Evolutionary conservation across 1,140 invertebrate species (phyloP), one percentile per base, ranked within the genome.

Genomic region (Palaemon carinicauda): DNA sequence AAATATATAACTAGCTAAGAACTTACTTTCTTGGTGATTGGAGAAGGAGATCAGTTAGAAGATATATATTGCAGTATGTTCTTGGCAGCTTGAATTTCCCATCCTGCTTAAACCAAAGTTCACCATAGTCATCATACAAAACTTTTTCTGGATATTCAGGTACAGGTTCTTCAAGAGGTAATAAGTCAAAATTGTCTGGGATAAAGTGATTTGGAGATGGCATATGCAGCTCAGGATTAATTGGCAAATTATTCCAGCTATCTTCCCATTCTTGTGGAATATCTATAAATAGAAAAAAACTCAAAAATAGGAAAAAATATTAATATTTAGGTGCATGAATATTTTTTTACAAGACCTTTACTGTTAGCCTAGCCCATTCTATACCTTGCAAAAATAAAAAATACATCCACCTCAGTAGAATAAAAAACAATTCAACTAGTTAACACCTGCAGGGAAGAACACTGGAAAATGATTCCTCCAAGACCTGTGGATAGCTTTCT

Each of bases 161-260:
- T 90, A 90, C 5, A 2, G 65, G 85, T 90, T 91, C 90, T 31
- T 89, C 83, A 53, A n/a, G n/a, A n/a, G 75, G 51, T 9, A 96
- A 92, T 24, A 98, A 90, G 5, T 93, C 93, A 90, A 98, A 98
- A 91, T 98, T 94, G 1, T 94, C 94, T 0, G 96, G 94, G 83
- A 99, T 94, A 91, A 95, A 99, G 50, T 94, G 92, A 92, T 98
- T 99, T 10, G 94, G 94, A 21, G 94, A 93, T 0, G 97, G 97
- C 15, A 98, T 91, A 80, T 90, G 90, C n/a, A 94, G 90, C 31
- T 91, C 91, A 21, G 91, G 65, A 21, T 87, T 83, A 2, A 27
- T 56, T 41, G 79, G 73, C 87, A 90, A 90, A 21, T 89, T 90
- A 50, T 80, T 88, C 92, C 92, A 93, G 74, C 82, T 89, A 90